Evolutionary conservation across 2,888 invertebrate species (phyloP), one percentile per base, ranked within the genome.

Genomic region (Trichogramma dendrolimi): DNA sequence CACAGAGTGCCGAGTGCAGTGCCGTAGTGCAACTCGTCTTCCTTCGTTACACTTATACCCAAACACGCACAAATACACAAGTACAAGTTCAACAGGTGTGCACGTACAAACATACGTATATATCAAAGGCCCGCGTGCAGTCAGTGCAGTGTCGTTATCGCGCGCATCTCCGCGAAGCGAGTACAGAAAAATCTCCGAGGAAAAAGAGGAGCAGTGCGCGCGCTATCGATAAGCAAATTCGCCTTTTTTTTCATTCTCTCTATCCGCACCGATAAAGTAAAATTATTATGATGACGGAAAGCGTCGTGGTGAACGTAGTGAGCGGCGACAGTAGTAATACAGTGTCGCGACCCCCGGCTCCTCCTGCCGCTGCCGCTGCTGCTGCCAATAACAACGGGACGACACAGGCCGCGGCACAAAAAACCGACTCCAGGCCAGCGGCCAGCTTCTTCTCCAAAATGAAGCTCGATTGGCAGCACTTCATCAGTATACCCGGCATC

Each of bases 401-500:
- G 61, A 58, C 4, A 42, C 55, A 6, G 61, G 61, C 7, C 54
- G 50, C 27, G 27, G 27, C 27, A 1, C 27, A 27, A 27, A 27
- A 27, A 27, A 27, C 27, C 27, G 27, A 27, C 2, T 27, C 27
- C 27, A 27, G 27, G 3, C 27, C 27, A 27, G 27, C 27, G 46
- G 7, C 44, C 4, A 49, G 14, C 42, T 4, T 48, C 11, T 10
- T 55, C 4, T 38, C 11, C 1, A 55, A 39, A 7, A 38, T 62
- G 4, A 48, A 11, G 4, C 10, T 66, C 42, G 64, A 94, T 81
- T 73, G 87, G 70, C 85, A 86, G 74, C 92, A 94, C 80, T 92
- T 91, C 81, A 87, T 84, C 80, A 89, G 90, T 52, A 82, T 88
- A 73, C 91, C 93, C 60, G 94, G 94, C 70, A 82, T 92, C 72